phyloP scores from a whole-genome alignment of 1,140 invertebrate species.

The Pentalonia nigronervosa region DNA sequence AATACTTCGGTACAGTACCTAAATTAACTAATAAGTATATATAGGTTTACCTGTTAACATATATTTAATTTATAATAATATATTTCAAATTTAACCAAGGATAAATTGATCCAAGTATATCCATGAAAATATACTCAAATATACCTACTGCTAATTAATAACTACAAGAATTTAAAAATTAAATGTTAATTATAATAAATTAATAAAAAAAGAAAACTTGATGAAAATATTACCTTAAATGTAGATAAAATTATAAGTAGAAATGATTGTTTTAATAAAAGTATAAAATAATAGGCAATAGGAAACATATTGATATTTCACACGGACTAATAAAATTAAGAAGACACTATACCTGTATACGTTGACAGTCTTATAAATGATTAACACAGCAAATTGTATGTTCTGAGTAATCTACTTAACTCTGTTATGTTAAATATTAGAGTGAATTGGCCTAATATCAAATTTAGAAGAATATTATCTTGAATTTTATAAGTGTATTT shows the following conservation, averaged over 20 bases:
- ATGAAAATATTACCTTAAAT: not conserved
- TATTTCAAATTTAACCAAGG: no score
- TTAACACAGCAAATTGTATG: no score
- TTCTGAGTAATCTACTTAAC: no score
- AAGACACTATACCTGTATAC: no score
- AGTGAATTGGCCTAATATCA: no score
- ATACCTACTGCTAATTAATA: no score
- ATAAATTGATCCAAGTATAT: not conserved
- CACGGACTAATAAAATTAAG: not conserved
- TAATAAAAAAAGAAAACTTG: not conserved
- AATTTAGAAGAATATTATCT: no score
- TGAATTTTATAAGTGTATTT: no score
- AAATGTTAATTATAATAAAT: not conserved
- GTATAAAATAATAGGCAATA: not conserved
- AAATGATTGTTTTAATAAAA: not conserved
- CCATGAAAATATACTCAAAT: not conserved
- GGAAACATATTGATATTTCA: not conserved
- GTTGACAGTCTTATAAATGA: no score
- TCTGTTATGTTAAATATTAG: no score
- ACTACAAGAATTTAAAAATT: not conserved
- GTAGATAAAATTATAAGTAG: not conserved
- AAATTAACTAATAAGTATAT: no score
- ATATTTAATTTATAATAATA: not conserved
- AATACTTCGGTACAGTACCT: not conserved
- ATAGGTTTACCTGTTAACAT: not conserved